These are phyloP conservation scores for Podarcis cretensis DNA, from an alignment of 2,113 vertebrate species.

Conservation along the genomic window DNA sequence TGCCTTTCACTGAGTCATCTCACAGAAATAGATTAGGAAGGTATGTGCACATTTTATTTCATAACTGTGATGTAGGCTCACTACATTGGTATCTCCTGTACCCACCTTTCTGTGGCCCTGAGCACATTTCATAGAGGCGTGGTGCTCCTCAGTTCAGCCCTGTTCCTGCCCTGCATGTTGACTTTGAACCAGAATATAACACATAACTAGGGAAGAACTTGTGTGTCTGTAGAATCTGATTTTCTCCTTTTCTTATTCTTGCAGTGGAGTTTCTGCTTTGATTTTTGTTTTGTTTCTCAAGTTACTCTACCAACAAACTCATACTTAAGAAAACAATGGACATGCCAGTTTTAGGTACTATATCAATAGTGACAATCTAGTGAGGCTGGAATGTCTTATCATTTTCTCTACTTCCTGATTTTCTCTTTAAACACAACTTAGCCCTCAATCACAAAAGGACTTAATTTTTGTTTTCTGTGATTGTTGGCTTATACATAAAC, in stretches of 20 bases:
- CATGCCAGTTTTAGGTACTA: not conserved
- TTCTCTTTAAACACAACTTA: conserved; percentile 11
- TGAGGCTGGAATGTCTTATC: not conserved
- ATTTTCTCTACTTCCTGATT: not conserved
- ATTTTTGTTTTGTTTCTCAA: not conserved
- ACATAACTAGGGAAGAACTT: not conserved
- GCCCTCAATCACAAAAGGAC: not conserved
- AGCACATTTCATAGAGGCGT: too few species aligned
- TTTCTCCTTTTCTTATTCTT: not conserved
- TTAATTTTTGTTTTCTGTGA: not conserved
- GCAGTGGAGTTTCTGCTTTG: not conserved
- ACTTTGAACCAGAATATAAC: too few species aligned
- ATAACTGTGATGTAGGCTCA: too few species aligned
- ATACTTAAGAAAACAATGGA: not conserved
- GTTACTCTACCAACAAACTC: not conserved
- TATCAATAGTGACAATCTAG: not conserved
- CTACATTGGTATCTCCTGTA: too few species aligned
- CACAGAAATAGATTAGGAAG: too few species aligned
- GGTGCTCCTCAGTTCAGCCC: too few species aligned
- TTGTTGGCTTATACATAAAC: not conserved
- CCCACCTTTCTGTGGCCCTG: too few species aligned
- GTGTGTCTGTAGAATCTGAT: not conserved
- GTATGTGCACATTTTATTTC: too few species aligned
- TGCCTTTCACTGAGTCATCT: too few species aligned
- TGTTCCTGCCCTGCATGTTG: too few species aligned